Evolutionary conservation across 1,140 invertebrate species (phyloP).

Genomic region (Euura saliciscinereae): DNA sequence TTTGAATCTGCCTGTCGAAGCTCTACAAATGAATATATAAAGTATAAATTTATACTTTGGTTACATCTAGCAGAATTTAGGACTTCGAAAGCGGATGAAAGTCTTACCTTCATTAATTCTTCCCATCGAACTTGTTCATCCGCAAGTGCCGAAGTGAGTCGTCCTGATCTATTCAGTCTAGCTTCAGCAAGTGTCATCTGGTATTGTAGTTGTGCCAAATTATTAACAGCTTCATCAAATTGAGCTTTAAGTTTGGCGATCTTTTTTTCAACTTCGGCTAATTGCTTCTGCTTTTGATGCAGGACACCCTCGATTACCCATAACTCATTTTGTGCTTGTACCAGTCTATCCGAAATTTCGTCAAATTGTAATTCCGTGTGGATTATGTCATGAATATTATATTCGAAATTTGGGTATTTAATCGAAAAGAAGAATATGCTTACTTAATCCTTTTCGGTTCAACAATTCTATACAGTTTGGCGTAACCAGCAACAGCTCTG

Average conservation of each 20-base stretch:
- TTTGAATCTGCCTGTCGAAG: conserved; percentile 63
- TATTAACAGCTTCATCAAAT: conserved; percentile 66
- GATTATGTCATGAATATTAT: no score
- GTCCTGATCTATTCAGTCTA: conserved; percentile 78
- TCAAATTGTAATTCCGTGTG: background rate
- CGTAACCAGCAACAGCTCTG: conserved; percentile 85
- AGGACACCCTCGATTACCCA: conserved; percentile 77
- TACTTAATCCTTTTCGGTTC: conserved; percentile 85
- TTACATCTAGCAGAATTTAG: conserved; percentile 34
- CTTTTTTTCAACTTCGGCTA: conserved; percentile 73
- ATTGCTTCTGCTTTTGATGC: conserved; percentile 78
- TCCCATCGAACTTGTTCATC: conserved; percentile 87
- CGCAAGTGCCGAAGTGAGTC: conserved; percentile 81
- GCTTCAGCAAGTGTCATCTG: conserved; percentile 77
- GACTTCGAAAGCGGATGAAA: conserved; percentile 12
- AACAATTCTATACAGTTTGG: conserved; percentile 81
- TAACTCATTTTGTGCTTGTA: conserved; percentile 75
- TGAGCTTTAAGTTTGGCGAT: conserved; percentile 72
- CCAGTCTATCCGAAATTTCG: conserved; percentile 60
- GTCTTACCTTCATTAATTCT: conserved; percentile 70
- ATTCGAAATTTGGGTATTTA: no score
- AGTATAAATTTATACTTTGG: conserved; percentile 13
- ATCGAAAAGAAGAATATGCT: conserved; percentile 24
- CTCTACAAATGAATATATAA: conserved; percentile 38
- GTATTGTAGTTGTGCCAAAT: conserved; percentile 66